Evolutionary conservation across 2,113 vertebrate genomes (phyloP), one percentile per base, ranked within the genome.

Genomic region (Aptenodytes forsteri): DNA sequence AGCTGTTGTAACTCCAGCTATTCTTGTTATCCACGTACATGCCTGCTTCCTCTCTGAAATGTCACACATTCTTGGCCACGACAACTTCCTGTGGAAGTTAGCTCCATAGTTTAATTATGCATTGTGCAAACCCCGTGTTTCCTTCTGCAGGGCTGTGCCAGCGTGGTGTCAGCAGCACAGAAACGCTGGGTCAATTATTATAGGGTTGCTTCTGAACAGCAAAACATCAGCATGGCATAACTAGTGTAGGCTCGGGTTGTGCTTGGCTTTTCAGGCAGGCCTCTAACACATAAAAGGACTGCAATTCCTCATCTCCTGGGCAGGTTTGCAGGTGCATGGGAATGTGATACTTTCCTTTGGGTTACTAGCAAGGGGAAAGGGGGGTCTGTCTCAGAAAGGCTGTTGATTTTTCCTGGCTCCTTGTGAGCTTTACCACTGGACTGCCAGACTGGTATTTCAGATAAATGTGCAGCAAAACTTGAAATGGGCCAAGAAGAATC

Each of bases 21-120:
- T 92, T 96, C 87, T 92, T 32, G 65, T 87, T 96, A 84, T 26
- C 91, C 32, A 0, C 3, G 23, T 81, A 36, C 65, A 17, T 23
- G 56, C 54, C 55, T 16, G 75, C 62, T 96, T 94, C 96, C 94
- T 95, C 82, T 77, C 93, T 0, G 36, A 94, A 95, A 78, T 82
- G 69, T 94, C 95, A 89, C 70, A 21, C 58, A 89, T 94, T 97
- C 94, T 96, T 96, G 96, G 94, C 94, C 72, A 44, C 16, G 0
- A 16, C 42, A 23, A 11, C 83, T 97, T 97, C 94, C 93, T 2
- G 11, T 65, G 93, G 81, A 95, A 92, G 81, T 75, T 27, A 21
- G 56, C 81, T 89, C 77, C 50, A 7, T 5, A 14, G 82, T 87
- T 67, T 87, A 38, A 62, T 21, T 47, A 30, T 26, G 54, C 78